Base-by-base conservation (phyloP, 2,113 vertebrate species). In the Onychostruthus taczanowskii region DNA sequence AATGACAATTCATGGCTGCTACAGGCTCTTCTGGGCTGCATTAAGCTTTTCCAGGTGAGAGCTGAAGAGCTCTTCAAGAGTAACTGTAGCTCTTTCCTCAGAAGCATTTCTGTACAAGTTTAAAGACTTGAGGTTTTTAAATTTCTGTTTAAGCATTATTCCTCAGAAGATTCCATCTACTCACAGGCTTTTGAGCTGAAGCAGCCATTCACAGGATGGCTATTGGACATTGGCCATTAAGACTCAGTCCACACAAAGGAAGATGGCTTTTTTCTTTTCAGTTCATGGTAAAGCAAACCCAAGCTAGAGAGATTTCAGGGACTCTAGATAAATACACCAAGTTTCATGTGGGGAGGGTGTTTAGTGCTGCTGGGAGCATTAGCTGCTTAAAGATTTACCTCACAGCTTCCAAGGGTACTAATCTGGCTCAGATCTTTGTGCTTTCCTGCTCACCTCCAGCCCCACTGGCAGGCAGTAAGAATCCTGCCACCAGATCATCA, bases 351-450 rank as follows among this genome's bases (percentile, higher is more conserved):
- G n/a, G 37, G 30, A 90, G 55, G 18, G 53, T 41, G 72, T 93
- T 92, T 19, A 86, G 50, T 19, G 26, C 50, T 90, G 30, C 67
- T 55, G 50, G 88, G 80, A 93, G 59, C 49, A 31, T 93, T 69
- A 96, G 86, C 92, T 93, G 56, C 94, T 97, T 97, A 95, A 90
- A 90, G 94, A 93, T 76, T 94, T 90, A 93, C 95, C 96, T 93
- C 94, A 74, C 72, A 84, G 94, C 95, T 93, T 59, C 76, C 53
- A 33, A 59, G 78, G 87, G 72, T 19, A 58, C 64, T 95, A 94
- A 96, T 95, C 96, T 90, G 83, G 76, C 92, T 94, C 88, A 84
- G 92, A 80, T 56, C 62, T 72, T n/a, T 50, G 44, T 64, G 87
- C 52, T 84, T 81, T 46, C 84, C 81, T 56, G 55, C 93, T 94